Base-by-base conservation (phyloP, 2,797 vertebrate genomes). In the Stomatorhinus walkeri region DNA sequence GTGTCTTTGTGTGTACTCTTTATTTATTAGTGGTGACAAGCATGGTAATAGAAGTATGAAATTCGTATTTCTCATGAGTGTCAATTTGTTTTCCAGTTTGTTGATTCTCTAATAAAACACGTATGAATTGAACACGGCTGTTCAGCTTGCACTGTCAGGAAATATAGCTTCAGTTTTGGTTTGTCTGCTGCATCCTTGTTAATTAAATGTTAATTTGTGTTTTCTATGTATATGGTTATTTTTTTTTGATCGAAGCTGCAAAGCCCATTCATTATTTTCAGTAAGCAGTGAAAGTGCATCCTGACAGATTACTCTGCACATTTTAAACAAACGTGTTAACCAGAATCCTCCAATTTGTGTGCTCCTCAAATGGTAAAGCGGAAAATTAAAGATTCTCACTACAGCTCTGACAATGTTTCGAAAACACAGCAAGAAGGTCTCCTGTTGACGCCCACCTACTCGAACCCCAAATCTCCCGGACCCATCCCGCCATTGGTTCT, bases 391-490 rank as follows among this genome's bases (percentile, higher is more conserved):
- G 24, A 72, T 40, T 81, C 2, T 46, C 48, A 87, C 86, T 88
- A 51, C n/a, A 32, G n/a, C 24, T 48, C 19, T 89, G 87, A 90
- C 89, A 90, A 54, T 59, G 52, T 88, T 92, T 90, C 61, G 43
- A 43, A 3, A 51, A 61, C 43, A 22, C 22, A 51, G 59, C 89
- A 64, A 90, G 90, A 91, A 84, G 88, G 83, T 22, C 52, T 43
- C 43, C 9, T 51, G 32, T 86, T 76, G 86, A 84, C 86, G 86
- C 49, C 52, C 40, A 40, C 56, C 24, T 64, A 4, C 76, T 24
- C 52, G 14, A 87, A 24, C 52, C 22, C 40, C 22, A 9, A 48
- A 81, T 72, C 88, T 90, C 83, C n/a, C 88, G 43, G 22, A 64
- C 90, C 89, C 89, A 32, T 88, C 85, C 24, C 4, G 51, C 87